Conservation (phyloP, 2,888 invertebrate genomes). For the Scaptomyza polygonia region DNA sequence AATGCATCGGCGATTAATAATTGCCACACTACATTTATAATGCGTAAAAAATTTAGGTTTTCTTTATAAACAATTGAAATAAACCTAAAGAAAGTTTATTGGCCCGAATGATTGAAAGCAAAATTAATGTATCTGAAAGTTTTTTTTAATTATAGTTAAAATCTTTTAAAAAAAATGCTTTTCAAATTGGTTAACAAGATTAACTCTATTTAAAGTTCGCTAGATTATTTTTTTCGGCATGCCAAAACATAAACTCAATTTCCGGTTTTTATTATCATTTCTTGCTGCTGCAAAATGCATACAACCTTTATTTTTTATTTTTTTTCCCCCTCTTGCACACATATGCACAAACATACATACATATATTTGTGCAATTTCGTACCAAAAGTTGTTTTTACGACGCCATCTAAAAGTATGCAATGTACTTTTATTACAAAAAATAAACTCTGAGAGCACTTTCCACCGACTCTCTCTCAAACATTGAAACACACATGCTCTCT, state of each 20-base stretch:
- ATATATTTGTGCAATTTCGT: conserved; percentile 14
- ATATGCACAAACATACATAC: too few relatives aligned
- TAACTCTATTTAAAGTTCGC: not conserved
- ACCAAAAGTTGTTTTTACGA: conserved; percentile 32
- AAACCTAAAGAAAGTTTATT: not conserved
- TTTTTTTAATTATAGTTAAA: too few relatives aligned
- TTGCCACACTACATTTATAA: not conserved
- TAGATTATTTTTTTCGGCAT: conserved; percentile 3
- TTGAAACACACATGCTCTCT: not conserved
- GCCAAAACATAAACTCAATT: not conserved
- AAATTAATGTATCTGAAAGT: not conserved
- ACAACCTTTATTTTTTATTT: not conserved
- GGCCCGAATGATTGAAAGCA: not conserved
- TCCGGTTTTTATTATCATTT: not conserved
- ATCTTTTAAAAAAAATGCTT: not conserved
- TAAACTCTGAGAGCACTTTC: too few relatives aligned
- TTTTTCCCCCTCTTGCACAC: not conserved
- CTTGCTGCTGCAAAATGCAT: conserved; percentile 1
- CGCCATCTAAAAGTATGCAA: conserved; percentile 61
- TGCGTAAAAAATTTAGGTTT: not conserved
- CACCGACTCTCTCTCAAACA: not conserved
- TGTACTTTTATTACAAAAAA: conserved; percentile 32
- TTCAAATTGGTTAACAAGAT: not conserved
- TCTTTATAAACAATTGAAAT: not conserved
- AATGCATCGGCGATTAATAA: not conserved